phyloP scores from a whole-genome alignment of 2,113 vertebrate species.

The Calyptomena viridis region DNA sequence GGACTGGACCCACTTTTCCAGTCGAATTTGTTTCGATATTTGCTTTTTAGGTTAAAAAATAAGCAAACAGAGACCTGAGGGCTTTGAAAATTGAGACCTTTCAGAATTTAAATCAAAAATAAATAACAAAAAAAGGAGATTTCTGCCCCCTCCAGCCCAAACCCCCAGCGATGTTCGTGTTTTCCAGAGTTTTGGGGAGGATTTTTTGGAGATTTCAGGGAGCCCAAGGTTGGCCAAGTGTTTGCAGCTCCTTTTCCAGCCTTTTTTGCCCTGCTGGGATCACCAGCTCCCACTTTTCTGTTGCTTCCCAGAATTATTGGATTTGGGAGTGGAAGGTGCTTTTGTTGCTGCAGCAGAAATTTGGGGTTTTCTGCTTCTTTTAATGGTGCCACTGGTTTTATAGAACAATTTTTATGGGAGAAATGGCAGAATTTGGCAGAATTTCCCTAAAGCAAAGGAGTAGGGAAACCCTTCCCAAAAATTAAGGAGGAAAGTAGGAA shows the following conservation, averaged over 20 bases:
- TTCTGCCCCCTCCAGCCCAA: not conserved
- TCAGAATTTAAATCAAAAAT: not conserved
- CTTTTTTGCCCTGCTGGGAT: not conserved
- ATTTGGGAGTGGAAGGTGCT: not conserved
- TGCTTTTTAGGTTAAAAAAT: not conserved
- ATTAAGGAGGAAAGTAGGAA: not conserved
- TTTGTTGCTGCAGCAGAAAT: rapidly evolving
- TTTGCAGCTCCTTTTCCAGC: not conserved
- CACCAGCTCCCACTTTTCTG: not conserved
- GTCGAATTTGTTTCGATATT: not conserved
- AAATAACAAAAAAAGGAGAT: not conserved
- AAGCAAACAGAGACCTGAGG: not conserved
- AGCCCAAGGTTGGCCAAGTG: not conserved
- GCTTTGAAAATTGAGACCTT: constrained; percentile 15
- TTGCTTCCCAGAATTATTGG: not conserved
- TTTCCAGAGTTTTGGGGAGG: constrained; percentile 17
- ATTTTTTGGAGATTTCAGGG: not conserved
- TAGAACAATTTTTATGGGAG: not conserved
- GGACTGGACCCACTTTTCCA: rapidly evolving
- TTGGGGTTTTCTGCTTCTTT: not conserved
- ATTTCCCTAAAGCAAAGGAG: rapidly evolving
- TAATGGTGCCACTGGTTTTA: not conserved
- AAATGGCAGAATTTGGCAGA: not conserved
- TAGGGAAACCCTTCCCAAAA: not conserved
- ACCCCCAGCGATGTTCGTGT: not conserved